Evolutionary conservation across 2,888 invertebrate genomes (phyloP).

Genomic region (Yponomeuta plumbellus): DNA sequence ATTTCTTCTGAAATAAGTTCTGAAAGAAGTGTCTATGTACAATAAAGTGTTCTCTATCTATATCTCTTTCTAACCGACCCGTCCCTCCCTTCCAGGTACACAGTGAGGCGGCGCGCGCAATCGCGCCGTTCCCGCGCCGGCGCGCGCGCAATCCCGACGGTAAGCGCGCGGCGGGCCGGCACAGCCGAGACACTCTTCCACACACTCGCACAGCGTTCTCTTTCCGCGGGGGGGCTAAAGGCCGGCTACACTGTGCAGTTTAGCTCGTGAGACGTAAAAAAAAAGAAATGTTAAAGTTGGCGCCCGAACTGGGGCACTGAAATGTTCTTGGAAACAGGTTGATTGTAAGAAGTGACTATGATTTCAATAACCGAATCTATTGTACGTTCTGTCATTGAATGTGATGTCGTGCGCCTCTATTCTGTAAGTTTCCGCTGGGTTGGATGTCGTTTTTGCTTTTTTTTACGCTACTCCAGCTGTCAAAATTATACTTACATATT

Average conservation of each 20-base stretch:
- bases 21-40: not conserved
- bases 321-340: no score
- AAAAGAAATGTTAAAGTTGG: no score
- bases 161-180: conserved; percentile 25
- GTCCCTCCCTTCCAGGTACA: conserved; percentile 21
- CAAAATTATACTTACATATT: no score
- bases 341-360: no score
- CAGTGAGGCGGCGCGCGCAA: conserved; percentile 19
- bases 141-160: conserved; percentile 34
- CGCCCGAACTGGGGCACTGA: no score
- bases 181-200: not conserved
- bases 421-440: no score
- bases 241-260: conserved; percentile 10
- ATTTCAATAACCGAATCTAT: no score
- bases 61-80: not conserved
- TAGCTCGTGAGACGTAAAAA: conserved; percentile 10
- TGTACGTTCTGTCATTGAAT: no score
- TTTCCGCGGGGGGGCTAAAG: conserved; percentile 19
- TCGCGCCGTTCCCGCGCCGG: conserved; percentile 13
- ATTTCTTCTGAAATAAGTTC: no score
- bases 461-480: no score
- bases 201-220: conserved; percentile 1
- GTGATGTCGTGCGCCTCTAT: no score
- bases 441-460: no score
- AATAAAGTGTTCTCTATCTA: not conserved